Conservation (phyloP, 2,888 invertebrate genomes). For the Chymomyza fuscimana region DNA sequence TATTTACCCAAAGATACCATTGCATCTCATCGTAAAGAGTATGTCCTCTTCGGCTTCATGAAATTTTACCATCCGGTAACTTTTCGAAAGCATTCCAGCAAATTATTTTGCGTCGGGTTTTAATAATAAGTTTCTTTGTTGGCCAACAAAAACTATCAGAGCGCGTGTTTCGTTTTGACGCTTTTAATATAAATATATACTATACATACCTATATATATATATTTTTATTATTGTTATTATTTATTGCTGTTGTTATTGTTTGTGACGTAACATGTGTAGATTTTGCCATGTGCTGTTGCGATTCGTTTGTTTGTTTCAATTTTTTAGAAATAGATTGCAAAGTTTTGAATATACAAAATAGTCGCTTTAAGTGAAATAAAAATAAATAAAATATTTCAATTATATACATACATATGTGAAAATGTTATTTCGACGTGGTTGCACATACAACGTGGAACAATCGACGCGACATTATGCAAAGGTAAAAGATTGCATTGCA, state of each 20-base stretch:
- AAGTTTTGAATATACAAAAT: background rate
- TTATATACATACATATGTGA: conserved; percentile 13
- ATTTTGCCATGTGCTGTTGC: conserved; percentile 2
- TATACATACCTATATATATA: background rate
- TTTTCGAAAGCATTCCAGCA: background rate
- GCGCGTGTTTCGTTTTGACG: background rate
- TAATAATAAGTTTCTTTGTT: conserved; percentile 4
- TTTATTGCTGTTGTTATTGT: background rate
- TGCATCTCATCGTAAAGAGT: background rate
- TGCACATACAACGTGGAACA: conserved; percentile 78
- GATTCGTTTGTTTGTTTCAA: background rate
- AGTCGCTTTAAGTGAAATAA: background rate
- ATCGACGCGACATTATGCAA: conserved; percentile 76
- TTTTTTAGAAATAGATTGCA: conserved; percentile 2
- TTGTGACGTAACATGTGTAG: background rate
- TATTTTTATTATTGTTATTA: background rate
- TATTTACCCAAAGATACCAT: too few species aligned
- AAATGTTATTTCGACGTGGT: conserved; percentile 78
- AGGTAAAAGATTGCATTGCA: conserved; percentile 72
- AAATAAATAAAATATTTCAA: background rate
- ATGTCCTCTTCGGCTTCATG: background rate
- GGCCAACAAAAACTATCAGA: background rate
- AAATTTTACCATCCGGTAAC: background rate
- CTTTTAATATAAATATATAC: background rate
- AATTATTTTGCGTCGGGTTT: background rate